Evolutionary conservation across 2,797 vertebrate genomes (phyloP).

Genomic region (Molossus molossus): DNA sequence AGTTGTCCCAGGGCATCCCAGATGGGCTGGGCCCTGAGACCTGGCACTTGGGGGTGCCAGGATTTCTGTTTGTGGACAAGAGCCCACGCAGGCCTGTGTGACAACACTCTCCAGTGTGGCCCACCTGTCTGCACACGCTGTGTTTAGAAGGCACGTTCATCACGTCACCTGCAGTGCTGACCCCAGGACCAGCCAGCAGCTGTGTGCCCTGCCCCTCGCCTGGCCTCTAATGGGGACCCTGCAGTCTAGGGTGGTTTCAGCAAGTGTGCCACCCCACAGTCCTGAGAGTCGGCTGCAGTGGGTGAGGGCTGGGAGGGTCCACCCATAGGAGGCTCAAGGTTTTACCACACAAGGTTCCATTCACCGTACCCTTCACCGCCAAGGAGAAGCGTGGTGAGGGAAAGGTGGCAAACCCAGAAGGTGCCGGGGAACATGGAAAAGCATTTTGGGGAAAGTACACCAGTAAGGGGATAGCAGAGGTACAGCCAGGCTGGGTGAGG

Average conservation of each 20-base stretch:
- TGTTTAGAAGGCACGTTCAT: fast-evolving
- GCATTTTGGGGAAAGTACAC: neutral
- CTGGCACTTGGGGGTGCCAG: neutral
- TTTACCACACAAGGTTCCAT: fast-evolving
- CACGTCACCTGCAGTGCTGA: fast-evolving
- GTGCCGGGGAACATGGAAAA: neutral
- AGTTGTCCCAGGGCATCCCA: neutral
- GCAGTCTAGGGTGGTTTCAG: neutral
- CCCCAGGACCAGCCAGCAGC: neutral
- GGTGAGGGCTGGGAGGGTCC: neutral
- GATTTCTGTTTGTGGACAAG: no score
- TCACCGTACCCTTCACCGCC: fast-evolving
- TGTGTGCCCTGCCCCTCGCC: neutral
- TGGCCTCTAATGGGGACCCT: neutral
- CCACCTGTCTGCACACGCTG: fast-evolving
- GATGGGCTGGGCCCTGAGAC: neutral
- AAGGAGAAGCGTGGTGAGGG: no score
- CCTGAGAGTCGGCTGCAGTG: neutral
- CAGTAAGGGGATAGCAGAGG: neutral
- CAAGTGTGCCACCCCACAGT: fast-evolving
- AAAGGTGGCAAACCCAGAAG: no score
- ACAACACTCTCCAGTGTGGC: fast-evolving
- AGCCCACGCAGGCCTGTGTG: fast-evolving
- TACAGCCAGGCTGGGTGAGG: neutral
- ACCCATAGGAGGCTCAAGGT: neutral